A percentile compares a stretch with the other conserved stretches of the same genome.
Conservation (phyloP, 37 sponge, comb jelly and placozoan genomes). For the Mnemiopsis leidyi region DNA sequence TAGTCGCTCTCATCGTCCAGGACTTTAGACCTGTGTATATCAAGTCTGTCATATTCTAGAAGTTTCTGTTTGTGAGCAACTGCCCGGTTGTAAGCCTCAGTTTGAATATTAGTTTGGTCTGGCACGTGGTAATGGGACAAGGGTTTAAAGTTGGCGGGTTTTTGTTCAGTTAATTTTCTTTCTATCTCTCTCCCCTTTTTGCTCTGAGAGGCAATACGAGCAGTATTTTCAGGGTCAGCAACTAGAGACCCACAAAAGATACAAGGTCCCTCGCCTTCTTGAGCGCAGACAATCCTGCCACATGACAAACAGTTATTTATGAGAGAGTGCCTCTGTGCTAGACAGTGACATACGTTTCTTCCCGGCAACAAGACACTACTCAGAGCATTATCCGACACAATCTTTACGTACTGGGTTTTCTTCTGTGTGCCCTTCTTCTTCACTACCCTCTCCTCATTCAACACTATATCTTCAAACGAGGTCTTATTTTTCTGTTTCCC, state of each 20-base stretch:
- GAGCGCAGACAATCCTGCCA: conserved; percentile 90
- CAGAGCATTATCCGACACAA: not conserved
- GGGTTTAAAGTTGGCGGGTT: not conserved
- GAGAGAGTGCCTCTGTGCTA: conserved; percentile 84
- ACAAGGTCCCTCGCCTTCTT: conserved; percentile 95
- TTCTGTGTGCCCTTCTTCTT: not conserved
- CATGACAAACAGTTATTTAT: conserved; percentile 89
- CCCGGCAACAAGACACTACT: conserved; percentile 2
- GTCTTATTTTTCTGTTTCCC: conserved; percentile 33
- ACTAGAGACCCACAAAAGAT: conserved; percentile 91
- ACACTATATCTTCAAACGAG: not conserved
- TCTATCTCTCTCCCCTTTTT: conserved; percentile 73
- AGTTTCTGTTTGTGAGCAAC: conserved; percentile 80
- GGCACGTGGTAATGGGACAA: not conserved
- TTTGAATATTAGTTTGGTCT: not conserved
- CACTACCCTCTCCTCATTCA: not conserved
- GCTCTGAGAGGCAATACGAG: conserved; percentile 70
- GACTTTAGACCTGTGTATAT: conserved; percentile 67
- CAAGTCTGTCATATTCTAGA: conserved; percentile 78
- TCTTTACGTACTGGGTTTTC: conserved; percentile 41
- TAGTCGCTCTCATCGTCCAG: conserved; percentile 92
- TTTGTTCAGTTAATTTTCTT: conserved; percentile 73
- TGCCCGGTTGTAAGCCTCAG: conserved; percentile 67
- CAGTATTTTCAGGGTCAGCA: conserved; percentile 76
- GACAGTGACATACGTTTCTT: conserved; percentile 67